Percentiles rank a stretch among this genome's conserved stretches.
These are phyloP conservation scores for Halictus ligatus DNA, from an alignment of 2,888 invertebrate genomes.

Conservation along the genomic window DNA sequence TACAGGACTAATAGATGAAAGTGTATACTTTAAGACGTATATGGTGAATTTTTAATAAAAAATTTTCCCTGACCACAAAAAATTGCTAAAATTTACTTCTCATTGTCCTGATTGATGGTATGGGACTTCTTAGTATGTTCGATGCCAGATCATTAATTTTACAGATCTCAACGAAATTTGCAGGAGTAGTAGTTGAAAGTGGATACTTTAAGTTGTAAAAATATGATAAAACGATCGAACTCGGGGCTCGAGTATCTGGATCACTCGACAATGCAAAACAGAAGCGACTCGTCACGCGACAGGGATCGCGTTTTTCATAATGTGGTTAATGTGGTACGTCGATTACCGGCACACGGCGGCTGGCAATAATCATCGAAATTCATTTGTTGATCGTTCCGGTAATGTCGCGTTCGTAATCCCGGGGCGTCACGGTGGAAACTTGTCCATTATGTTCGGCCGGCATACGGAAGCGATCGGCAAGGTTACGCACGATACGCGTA, in stretches of 20 bases:
- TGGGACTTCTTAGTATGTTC: background rate
- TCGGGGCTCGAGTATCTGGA: background rate
- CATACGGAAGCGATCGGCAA: conserved; percentile 62
- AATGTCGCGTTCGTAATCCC: conserved; percentile 45
- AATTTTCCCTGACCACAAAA: background rate
- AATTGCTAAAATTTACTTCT: background rate
- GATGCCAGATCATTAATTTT: background rate
- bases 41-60: background rate
- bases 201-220: background rate
- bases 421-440: conserved; percentile 30
- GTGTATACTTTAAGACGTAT: background rate
- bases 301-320: background rate
- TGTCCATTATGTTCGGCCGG: conserved; percentile 50
- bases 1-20: background rate
- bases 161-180: background rate
- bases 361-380: conserved; percentile 6
- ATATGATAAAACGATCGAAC: background rate
- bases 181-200: background rate
- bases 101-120: background rate
- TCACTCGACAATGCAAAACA: background rate
- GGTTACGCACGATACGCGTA: conserved; percentile 51
- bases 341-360: background rate
- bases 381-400: background rate
- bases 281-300: conserved; percentile 5
- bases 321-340: background rate